Evolutionary conservation across 2,113 vertebrate genomes (phyloP).

Genomic region (Phyllostomus discolor): DNA sequence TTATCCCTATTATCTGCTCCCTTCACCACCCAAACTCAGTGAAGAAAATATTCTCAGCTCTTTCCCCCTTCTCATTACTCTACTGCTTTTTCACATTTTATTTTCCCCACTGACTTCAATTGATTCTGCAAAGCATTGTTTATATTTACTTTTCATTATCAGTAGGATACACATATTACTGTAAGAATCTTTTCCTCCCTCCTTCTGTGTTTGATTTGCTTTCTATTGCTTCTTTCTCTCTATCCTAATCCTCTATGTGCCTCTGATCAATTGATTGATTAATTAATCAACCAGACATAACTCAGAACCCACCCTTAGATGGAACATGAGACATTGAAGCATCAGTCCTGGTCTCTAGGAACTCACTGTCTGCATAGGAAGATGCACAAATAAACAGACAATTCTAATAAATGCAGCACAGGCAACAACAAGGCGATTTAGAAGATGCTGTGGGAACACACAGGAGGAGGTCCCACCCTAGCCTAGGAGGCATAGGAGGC

Average conservation of each 20-base stretch:
- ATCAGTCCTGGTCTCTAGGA: neutral
- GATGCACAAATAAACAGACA: neutral
- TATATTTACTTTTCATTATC: neutral
- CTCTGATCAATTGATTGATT: neutral
- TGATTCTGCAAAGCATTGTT: neutral
- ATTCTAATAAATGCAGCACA: neutral
- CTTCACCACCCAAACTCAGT: conserved; percentile 2
- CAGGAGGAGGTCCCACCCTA: neutral
- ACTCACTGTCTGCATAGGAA: neutral
- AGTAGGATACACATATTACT: neutral
- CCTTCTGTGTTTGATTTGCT: neutral
- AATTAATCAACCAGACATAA: conserved; percentile 6
- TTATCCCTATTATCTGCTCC: conserved; percentile 69
- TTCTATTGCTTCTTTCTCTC: neutral
- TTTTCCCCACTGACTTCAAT: neutral
- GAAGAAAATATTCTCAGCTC: conserved; percentile 4
- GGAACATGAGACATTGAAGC: neutral
- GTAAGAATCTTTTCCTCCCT: neutral
- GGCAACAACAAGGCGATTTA: neutral
- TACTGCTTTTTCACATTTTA: neutral
- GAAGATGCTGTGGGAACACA: neutral
- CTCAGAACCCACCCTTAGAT: neutral
- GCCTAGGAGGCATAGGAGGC: neutral
- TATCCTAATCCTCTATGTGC: neutral
- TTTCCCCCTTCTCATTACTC: neutral